Conservation (phyloP, 2,797 vertebrate genomes). For the Anguilla pacifica region DNA sequence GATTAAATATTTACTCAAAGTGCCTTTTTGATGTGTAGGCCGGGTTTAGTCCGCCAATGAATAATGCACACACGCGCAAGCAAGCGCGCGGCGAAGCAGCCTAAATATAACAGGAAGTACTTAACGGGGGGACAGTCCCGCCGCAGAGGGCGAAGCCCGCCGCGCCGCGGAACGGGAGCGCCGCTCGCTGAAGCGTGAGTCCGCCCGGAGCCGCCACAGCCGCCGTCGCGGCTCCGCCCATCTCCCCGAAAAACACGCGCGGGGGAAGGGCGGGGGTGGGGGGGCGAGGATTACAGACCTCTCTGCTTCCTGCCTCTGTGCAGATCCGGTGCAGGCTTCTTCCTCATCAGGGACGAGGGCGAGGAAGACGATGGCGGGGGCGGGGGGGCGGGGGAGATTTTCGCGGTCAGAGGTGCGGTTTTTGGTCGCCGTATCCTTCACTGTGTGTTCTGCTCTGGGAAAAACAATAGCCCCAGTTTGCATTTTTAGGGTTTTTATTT, state of each 20-base stretch:
- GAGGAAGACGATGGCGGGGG: neutral
- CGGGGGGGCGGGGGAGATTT: too few species aligned
- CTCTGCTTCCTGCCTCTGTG: conserved; percentile 28
- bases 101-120: conserved; percentile 72
- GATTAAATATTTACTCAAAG: conserved; percentile 77
- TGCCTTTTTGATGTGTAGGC: conserved; percentile 68
- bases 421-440: neutral
- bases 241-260: neutral
- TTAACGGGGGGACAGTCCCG: conserved; percentile 64
- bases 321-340: neutral
- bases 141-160: conserved; percentile 43
- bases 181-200: conserved; percentile 11
- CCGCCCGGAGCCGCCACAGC: conserved; percentile 40
- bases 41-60: conserved; percentile 66
- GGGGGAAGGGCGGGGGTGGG: too few species aligned
- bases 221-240: neutral
- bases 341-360: neutral
- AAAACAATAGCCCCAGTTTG: neutral
- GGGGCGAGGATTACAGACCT: conserved; percentile 25
- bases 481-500: neutral
- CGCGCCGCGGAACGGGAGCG: conserved; percentile 45
- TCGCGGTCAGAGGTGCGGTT: neutral
- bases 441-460: neutral
- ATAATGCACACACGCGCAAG: conserved; percentile 63
- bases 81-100: conserved; percentile 54